Conservation (phyloP, 2,797 vertebrate genomes). For the Sorex maritimensis region DNA sequence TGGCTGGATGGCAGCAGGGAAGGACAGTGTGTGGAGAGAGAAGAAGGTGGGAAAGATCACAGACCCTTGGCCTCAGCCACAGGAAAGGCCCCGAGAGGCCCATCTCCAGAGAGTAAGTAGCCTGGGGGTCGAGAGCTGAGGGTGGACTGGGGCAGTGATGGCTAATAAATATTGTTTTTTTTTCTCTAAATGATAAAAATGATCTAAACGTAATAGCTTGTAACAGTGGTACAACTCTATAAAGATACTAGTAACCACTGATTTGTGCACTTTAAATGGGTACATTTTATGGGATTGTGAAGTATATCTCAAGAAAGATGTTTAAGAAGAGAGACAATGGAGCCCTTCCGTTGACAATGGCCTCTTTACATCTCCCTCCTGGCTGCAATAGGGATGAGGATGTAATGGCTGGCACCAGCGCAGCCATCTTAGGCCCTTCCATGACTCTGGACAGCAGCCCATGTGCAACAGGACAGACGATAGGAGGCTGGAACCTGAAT, state of each 20-base stretch:
- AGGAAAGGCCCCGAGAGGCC: background rate
- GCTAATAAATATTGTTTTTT: background rate
- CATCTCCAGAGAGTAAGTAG: background rate
- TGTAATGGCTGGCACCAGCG: background rate
- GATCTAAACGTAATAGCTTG: background rate
- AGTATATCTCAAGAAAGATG: background rate
- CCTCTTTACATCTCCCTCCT: background rate
- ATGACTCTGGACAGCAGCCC: background rate
- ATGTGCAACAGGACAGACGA: background rate
- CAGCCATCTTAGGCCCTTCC: background rate
- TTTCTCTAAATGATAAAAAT: background rate
- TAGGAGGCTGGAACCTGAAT: background rate
- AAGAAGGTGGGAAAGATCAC: background rate
- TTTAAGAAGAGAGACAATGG: background rate
- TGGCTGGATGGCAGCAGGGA: background rate
- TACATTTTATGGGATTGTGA: background rate
- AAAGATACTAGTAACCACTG: background rate
- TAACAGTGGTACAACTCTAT: background rate
- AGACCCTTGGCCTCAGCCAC: background rate
- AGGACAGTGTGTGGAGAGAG: background rate
- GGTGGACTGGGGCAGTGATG: background rate
- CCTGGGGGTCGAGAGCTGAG: background rate
- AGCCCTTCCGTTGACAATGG: background rate
- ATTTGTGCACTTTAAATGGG: background rate
- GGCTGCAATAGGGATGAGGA: background rate